Base-by-base conservation (phyloP, 1,140 invertebrate species). In the Hermetia illucens region DNA sequence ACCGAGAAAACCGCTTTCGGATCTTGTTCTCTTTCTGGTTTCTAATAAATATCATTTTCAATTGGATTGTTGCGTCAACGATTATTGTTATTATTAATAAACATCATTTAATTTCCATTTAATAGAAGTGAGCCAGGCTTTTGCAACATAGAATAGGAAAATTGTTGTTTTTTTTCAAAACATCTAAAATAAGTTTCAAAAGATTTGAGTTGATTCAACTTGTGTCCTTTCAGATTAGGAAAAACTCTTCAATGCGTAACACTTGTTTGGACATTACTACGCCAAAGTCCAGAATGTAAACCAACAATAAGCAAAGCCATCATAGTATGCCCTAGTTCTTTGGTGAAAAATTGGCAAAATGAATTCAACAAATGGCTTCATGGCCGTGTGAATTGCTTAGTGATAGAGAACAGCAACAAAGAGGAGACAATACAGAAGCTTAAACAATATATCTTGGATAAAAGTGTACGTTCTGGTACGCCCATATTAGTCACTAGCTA, bases 331-430 rank as follows among this genome's bases (percentile, higher is more conserved):
- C 96, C 96, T 0, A 95, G 90, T 60, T 96, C 90, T 53, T 68
- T 99, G 43, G 95, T 98, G 0, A 96, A 94, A 63, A 99, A 99
- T 66, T 99, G 96, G 96, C 84, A 88, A 47, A 97, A 97, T 65
- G 96, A 99, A 67, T 93, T 99, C 41, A 74, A 76, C 13, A 99
- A 99, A 65, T 99, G 96, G 96, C 62, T 99, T 1, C 76, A 74
- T 10, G 79, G 78, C 19, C 70, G 84, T 49, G 74, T 98, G 8
- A 79, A 77, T 52, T 74, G 82, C 16, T 51, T 98, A 32, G 81
- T 90, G 0, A 92, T 97, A 58, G 93, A 97, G 63, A 85, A 84
- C 45, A 89, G 91, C 0, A 75, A 79, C 15, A 93, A 92, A 65
- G 72, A 74, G 37, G 82, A 94, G 41, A 90, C 93, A 18, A 92